phyloP scores from a whole-genome alignment of 2,888 invertebrate genomes.

The Chelonus formosanus region DNA sequence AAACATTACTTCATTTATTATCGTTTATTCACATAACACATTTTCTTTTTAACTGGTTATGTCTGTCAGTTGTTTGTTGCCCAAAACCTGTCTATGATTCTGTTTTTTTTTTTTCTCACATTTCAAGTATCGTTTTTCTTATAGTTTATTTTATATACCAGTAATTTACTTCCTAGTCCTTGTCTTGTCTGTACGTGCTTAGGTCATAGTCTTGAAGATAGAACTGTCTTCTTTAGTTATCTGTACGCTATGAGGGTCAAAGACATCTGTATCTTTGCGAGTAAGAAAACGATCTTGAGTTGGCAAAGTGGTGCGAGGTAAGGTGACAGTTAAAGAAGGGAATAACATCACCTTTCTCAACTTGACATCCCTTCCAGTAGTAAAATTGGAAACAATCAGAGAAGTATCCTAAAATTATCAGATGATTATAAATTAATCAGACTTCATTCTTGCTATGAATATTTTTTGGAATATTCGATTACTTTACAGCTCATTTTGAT shows the following conservation, averaged over 20 bases:
- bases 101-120: conserved; percentile 9
- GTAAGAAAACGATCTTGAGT: conserved; percentile 40
- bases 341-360: conserved; percentile 34
- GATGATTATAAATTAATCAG: too few species aligned
- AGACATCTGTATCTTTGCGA: conserved; percentile 11
- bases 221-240: background rate
- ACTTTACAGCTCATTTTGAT: too few species aligned
- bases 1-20: conserved; percentile 14
- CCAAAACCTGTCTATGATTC: conserved; percentile 11
- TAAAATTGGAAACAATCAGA: too few species aligned
- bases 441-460: too few species aligned
- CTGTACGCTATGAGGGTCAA: background rate
- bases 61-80: conserved; percentile 23
- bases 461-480: too few species aligned
- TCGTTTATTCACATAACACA: background rate
- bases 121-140: conserved; percentile 3
- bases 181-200: too few species aligned
- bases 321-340: conserved; percentile 27
- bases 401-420: too few species aligned
- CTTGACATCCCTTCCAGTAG: background rate
- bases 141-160: conserved; percentile 10
- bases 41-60: conserved; percentile 8
- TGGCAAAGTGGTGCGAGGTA: conserved; percentile 38
- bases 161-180: too few species aligned
- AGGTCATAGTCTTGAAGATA: too few species aligned